These are phyloP conservation scores for Ranitomeya variabilis DNA, from an alignment of 2,113 vertebrate genomes.

Conservation along the genomic window DNA sequence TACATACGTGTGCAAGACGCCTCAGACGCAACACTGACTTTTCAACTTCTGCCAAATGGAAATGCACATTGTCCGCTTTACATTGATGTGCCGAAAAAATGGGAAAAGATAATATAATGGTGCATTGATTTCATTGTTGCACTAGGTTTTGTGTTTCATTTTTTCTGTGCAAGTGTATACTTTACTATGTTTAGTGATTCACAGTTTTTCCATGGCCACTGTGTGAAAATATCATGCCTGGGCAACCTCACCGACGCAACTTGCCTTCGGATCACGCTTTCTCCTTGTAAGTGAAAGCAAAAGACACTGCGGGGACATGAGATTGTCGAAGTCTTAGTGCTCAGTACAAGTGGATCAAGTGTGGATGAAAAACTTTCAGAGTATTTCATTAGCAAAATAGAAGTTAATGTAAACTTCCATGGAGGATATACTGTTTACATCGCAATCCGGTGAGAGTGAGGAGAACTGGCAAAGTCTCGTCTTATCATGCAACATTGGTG, in stretches of 20 bases:
- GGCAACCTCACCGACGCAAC: not conserved
- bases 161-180: constrained; percentile 7
- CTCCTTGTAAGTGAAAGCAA: constrained; percentile 31
- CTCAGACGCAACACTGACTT: not conserved
- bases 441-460: constrained; percentile 6
- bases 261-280: constrained; percentile 28
- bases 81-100: not conserved
- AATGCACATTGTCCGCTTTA: constrained; percentile 32
- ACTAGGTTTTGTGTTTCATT: constrained; percentile 7
- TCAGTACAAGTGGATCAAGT: not conserved
- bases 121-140: constrained; percentile 7
- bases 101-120: not conserved
- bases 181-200: constrained; percentile 22
- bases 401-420: not conserved
- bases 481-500: constrained; percentile 46
- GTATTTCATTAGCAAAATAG: not conserved
- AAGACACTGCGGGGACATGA: not conserved
- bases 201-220: not conserved
- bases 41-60: constrained; percentile 28
- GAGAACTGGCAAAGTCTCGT: not conserved
- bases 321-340: not conserved
- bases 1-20: constrained; percentile 17
- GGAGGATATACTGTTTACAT: constrained; percentile 22
- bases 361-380: not conserved
- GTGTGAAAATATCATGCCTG: not conserved